Base-by-base conservation (phyloP, 2,113 vertebrate genomes). In the Cyanoramphus novaezelandiae region DNA sequence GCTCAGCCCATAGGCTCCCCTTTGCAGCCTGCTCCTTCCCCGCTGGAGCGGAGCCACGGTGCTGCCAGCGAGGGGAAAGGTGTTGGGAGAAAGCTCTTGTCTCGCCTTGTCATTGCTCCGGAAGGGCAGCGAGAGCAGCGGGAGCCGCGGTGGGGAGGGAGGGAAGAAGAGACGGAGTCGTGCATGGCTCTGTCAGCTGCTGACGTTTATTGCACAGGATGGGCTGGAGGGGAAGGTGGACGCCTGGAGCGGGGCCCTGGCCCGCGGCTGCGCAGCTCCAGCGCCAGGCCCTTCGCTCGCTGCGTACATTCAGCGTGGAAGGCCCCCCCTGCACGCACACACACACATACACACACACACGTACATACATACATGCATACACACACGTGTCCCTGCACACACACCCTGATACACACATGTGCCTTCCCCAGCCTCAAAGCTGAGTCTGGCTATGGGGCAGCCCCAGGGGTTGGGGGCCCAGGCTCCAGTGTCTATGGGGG, bases 141-240 rank as follows among this genome's bases (percentile, higher is more conserved):
- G 25, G 87, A 60, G 75, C 72, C 15, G 0, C 10, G 0, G 71
- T 33, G 1, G 75, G 82, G 67, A 60, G 71, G 82, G 63, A 60
- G 0, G 1, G 83, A 95, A 82, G 29, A 82, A 39, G 82, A 96
- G 94, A 86, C 94, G 75, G 96, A 97, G 94, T 76, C 86, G 33
- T 29, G 60, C 23, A 65, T 92, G 97, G 97, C 98, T 94, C 97
- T 98, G 98, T 98, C 98, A 98, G 98, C 69, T 97, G 98, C 98
- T 98, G 98, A 98, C 97, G 97, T 99, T 99, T 99, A 99, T 99
- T 99, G 99, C 98, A 98, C 98, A 98, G 97, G 97, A 97, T 97
- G 98, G 97, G 95, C 91, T 94, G 89, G 90, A 88, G 91, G 95
- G 90, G 57, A 28, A 82, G 85, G 95, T 60, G 94, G 96, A 52